Evolutionary conservation across 2,797 vertebrate genomes (phyloP).

Genomic region (Cirrhinus molitorella): DNA sequence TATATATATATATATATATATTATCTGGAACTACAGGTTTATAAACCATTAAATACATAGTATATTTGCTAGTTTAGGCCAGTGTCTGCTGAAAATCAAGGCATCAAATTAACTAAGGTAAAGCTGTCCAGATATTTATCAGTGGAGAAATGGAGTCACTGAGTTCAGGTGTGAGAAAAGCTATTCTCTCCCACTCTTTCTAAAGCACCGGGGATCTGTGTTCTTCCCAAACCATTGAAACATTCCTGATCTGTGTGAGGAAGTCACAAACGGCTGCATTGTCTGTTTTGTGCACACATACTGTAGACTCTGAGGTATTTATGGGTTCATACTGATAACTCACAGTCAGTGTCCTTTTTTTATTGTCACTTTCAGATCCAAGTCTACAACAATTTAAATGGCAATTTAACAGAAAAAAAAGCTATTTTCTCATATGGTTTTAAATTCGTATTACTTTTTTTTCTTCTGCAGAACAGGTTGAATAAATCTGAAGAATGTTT

Average conservation of each 20-base stretch:
- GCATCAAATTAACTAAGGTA: neutral
- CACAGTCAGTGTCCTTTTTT: neutral
- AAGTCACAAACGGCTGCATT: neutral
- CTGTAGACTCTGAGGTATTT: slow-evolving; percentile 15
- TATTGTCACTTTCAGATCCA: neutral
- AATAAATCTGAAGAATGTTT: neutral
- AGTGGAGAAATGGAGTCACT: neutral
- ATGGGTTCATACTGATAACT: slow-evolving; percentile 5
- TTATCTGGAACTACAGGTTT: neutral
- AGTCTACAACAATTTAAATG: neutral
- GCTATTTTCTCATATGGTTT: neutral
- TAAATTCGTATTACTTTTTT: neutral
- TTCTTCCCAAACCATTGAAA: slow-evolving; percentile 43
- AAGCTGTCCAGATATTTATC: slow-evolving; percentile 1
- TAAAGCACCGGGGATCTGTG: slow-evolving; percentile 20
- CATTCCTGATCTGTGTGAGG: slow-evolving; percentile 51
- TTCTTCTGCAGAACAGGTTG: neutral
- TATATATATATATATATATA: no score
- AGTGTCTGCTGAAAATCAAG: neutral
- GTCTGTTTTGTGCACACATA: neutral
- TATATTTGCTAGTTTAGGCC: neutral
- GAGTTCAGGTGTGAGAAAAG: slow-evolving; percentile 13
- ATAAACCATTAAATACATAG: neutral
- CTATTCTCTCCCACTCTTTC: neutral
- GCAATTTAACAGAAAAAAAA: neutral